These are phyloP conservation scores for Heliocidaris erythrogramma DNA, from an alignment of 35 echinoderm and acorn worm genomes.

Conservation along the genomic window DNA sequence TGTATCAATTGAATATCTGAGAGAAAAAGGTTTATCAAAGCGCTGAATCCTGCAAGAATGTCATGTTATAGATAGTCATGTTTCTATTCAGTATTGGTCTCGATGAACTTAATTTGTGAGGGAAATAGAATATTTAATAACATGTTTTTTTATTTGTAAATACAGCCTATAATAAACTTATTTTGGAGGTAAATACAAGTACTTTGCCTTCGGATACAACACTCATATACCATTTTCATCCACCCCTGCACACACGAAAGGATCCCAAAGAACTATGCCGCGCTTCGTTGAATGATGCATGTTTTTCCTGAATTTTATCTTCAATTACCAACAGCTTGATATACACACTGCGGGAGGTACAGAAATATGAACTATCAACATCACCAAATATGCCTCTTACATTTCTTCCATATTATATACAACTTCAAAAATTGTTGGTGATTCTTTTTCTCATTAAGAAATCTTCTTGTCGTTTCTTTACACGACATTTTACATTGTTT, in stretches of 20 bases:
- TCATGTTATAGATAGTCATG: too few species aligned
- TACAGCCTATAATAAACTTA: too few species aligned
- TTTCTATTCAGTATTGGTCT: too few species aligned
- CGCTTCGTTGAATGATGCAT: conserved; percentile 15
- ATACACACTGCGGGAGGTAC: conserved; percentile 12
- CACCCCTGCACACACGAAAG: not conserved
- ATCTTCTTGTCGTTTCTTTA: not conserved
- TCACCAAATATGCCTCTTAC: not conserved
- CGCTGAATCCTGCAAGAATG: too few species aligned
- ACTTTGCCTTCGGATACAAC: too few species aligned
- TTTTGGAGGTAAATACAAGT: too few species aligned
- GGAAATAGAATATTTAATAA: too few species aligned
- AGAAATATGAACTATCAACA: conserved; percentile 38
- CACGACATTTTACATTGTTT: not conserved
- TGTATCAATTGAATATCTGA: too few species aligned
- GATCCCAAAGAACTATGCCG: conserved; percentile 13
- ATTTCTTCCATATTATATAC: not conserved
- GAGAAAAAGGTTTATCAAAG: too few species aligned
- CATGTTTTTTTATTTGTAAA: too few species aligned
- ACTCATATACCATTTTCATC: not conserved
- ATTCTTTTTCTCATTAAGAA: not conserved
- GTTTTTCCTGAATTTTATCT: conserved; percentile 31
- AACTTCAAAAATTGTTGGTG: not conserved
- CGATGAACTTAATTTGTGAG: too few species aligned
- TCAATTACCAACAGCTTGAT: not conserved